A percentile compares a stretch with the other conserved stretches of the same genome.
Conservation (phyloP, 2,113 vertebrate species). For the Gallinago paraguaiae region DNA sequence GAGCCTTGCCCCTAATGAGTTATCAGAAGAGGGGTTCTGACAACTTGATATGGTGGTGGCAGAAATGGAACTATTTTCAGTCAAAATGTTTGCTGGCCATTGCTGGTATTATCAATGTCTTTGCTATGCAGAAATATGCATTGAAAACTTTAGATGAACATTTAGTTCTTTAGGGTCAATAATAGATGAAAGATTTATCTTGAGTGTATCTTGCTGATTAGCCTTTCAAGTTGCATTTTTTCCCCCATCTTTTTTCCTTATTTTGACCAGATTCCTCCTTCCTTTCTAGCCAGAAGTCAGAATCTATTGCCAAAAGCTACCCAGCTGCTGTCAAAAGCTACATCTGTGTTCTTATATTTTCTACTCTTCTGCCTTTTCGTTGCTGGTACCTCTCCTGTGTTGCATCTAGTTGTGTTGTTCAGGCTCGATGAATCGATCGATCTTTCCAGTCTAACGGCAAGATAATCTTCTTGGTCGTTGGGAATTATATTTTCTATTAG, state of each 20-base stretch:
- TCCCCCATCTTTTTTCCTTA: not conserved
- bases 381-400: not conserved
- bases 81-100: not conserved
- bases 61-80: not conserved
- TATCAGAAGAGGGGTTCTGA: not conserved
- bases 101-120: not conserved
- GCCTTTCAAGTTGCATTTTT: not conserved
- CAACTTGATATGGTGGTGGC: not conserved
- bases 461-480: not conserved
- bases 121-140: not conserved
- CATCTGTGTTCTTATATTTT: not conserved
- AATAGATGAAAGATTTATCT: not conserved
- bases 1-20: not conserved
- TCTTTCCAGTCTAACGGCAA: not conserved
- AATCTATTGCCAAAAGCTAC: not conserved
- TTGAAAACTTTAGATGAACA: not conserved
- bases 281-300: not conserved
- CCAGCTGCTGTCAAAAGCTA: not conserved
- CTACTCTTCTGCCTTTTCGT: not conserved
- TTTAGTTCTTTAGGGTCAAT: not conserved
- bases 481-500: not conserved
- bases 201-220: not conserved
- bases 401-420: not conserved
- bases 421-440: not conserved
- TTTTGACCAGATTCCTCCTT: not conserved